Percentiles rank a stretch among this genome's conserved stretches.
These are phyloP conservation scores for Myodes glareolus DNA, from an alignment of 2,113 vertebrate species.

Conservation along the genomic window DNA sequence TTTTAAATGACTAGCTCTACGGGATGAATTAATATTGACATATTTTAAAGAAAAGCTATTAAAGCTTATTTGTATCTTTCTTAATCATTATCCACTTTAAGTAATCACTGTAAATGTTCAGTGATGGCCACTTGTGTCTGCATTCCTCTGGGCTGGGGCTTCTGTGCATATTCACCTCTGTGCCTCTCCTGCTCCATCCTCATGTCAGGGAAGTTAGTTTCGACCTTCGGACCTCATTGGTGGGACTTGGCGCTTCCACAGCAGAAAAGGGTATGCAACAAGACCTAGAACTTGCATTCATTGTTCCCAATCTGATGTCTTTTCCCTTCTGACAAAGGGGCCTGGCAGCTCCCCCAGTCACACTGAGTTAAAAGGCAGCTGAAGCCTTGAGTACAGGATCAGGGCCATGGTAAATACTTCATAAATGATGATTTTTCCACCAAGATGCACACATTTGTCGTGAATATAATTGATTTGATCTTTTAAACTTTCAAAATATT, in stretches of 20 bases:
- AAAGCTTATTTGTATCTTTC: background rate
- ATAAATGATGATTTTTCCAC: background rate
- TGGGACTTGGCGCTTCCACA: background rate
- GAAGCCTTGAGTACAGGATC: background rate
- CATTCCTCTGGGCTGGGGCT: no score
- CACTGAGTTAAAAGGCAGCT: background rate
- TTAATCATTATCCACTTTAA: background rate
- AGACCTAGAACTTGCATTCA: background rate
- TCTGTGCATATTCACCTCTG: background rate
- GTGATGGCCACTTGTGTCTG: background rate
- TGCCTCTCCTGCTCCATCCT: background rate
- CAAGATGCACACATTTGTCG: background rate
- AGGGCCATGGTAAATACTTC: background rate
- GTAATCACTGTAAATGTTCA: background rate
- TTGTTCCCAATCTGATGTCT: background rate
- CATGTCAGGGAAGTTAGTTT: background rate
- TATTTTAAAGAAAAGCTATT: slow-evolving; percentile 34
- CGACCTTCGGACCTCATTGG: background rate
- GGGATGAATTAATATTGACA: background rate
- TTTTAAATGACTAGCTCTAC: slow-evolving; percentile 27
- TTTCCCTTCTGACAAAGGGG: background rate
- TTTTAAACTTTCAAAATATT: slow-evolving; percentile 62
- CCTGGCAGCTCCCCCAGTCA: background rate
- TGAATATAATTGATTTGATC: background rate
- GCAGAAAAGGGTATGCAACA: no score